These are phyloP conservation scores for Criorhina ranunculi DNA, from an alignment of 2,888 invertebrate species.

Conservation along the genomic window DNA sequence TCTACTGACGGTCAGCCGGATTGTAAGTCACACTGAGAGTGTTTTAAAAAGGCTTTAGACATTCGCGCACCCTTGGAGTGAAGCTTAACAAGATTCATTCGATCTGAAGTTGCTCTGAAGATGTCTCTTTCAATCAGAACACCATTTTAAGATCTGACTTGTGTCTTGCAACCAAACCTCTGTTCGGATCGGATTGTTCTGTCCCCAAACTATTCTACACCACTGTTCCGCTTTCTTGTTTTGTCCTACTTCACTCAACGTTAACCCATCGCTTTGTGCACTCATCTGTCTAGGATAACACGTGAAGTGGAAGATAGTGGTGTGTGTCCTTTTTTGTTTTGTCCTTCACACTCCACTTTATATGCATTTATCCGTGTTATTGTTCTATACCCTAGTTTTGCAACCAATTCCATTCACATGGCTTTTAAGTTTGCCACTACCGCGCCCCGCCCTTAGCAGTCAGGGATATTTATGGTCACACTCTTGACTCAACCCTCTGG, in stretches of 20 bases:
- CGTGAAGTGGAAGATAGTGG: constrained; percentile 44
- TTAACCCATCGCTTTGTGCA: constrained; percentile 45
- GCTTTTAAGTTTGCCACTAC: constrained; percentile 22
- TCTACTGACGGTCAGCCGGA: no score
- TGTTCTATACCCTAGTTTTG: constrained; percentile 13
- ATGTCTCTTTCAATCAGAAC: no score
- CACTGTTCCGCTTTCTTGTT: constrained; percentile 29
- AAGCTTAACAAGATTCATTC: no score
- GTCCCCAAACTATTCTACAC: background rate
- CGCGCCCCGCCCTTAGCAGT: background rate
- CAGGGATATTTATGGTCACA: constrained; percentile 5
- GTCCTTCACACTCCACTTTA: background rate
- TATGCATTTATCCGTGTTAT: constrained; percentile 29
- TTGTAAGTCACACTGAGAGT: no score
- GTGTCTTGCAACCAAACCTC: no score
- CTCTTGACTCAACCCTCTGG: constrained; percentile 10
- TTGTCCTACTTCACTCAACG: constrained; percentile 39
- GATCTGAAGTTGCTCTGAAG: no score
- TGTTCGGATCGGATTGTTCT: no score
- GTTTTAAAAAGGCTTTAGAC: no score
- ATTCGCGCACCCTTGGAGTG: no score
- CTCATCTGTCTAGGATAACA: constrained; percentile 49
- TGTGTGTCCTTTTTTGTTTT: constrained; percentile 23
- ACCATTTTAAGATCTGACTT: no score
- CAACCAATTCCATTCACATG: constrained; percentile 32